Evolutionary conservation across 1,140 invertebrate genomes (phyloP), one percentile per base, ranked within the genome.

Genomic region (Neotoxoptera formosana): DNA sequence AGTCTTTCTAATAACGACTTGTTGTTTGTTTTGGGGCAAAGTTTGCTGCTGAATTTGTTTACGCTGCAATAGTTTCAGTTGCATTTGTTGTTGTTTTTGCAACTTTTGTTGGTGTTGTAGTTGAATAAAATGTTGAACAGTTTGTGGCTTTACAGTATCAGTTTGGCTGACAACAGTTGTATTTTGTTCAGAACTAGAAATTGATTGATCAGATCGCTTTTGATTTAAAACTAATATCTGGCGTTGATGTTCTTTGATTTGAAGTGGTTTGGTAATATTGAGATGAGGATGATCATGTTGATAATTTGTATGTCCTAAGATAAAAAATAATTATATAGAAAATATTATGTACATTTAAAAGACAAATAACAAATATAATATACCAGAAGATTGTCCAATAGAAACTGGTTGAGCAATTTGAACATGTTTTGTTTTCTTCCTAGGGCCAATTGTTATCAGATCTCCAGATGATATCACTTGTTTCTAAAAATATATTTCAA

Each of bases 41-140:
- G 76, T 53, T 92, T 92, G 91, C 47, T 92, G 91, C 17, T 93
- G 91, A 86, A 93, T 48, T 53, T 93, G 91, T 86, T 93, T 93
- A 41, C 17, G 76, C 17, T 93, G 91, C 51, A 93, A 56, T 0
- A 93, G 36, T 41, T 93, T 56, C 36, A 93, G 17, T 25, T 83
- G 67, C 45, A 91, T 91, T 47, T 91, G 45, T 93, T 93, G 91
- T 84, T 91, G 90, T 81, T 92, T 92, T 8, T 53, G 47, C 2
- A 94, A 93, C 23, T 93, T 92, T 90, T 94, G 90, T 91, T 94
- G 94, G 25, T 94, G 91, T 56, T 94, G 93, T 17, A 88, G 87
- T 89, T 94, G 94, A 56, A 94, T 30, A 60, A 94, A 76, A 36
- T 94, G 93, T 88, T 94, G 93, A 34, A 93, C 67, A 34, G 51